Base-by-base conservation (phyloP, 2,113 vertebrate genomes). In the Phalacrocorax pelagicus region DNA sequence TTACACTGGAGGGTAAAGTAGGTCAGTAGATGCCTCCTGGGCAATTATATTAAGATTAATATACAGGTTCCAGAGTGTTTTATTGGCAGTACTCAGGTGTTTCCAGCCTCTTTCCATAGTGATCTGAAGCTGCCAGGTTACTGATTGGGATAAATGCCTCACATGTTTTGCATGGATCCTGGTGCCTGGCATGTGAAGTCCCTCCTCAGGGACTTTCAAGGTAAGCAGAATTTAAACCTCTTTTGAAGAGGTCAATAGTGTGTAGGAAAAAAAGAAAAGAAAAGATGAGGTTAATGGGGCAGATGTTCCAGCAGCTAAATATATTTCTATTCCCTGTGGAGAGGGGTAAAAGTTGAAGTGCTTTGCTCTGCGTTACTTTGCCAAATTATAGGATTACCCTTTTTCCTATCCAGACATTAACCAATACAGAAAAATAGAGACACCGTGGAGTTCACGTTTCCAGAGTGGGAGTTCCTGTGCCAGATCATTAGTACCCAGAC, bases 1-100 rank as follows among this genome's bases (percentile, higher is more conserved):
- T 74, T 49, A 32, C 36, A 29, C 62, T 13, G 46, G 69, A 61
- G 83, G 86, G 59, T 67, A 42, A 78, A 62, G 65, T 20, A 44
- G 80, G 72, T 66, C 88, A 89, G 58, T 5, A 40, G 80, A 62
- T 80, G 84, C 93, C 92, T 83, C 92, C 66, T 57, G 91, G 88
- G 83, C 86, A 90, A 93, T 91, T 82, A 65, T 30, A 58, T 80
- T 22, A 58, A 93, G 88, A 93, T 90, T 74, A 90, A 96, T 78
- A 62, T 51, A 59, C 49, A 69, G 32, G 15, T 69, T 71, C 36
- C 55, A 15, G 40, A 54, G 88, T 61, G 6, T 78, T 94, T 93
- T 73, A 40, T 32, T 62, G 86, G 55, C 52, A 42, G 46, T 38
- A 19, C 63, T 59, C 69, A 19, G 73, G n/a, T 42, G 70, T 21